Conservation (phyloP, 1,140 invertebrate genomes). For the Zophobas morio region DNA sequence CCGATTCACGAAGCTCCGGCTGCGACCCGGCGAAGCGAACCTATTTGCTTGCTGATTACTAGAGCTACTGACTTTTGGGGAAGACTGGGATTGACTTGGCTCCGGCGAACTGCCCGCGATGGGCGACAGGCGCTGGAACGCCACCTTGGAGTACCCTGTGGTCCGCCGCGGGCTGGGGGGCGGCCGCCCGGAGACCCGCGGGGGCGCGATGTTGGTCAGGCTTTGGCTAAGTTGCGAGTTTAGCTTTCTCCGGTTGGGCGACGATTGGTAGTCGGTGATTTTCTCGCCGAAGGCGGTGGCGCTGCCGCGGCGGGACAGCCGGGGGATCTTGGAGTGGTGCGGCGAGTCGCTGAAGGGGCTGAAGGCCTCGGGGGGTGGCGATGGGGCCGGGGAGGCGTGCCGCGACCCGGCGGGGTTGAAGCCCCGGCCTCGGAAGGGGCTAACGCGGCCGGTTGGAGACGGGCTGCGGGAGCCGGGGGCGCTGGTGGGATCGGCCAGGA, state of each 20-base stretch:
- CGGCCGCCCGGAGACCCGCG: constrained; percentile 47
- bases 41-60: constrained; percentile 52
- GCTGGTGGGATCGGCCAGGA: constrained; percentile 71
- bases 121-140: constrained; percentile 63
- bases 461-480: constrained; percentile 67
- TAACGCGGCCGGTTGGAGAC: constrained; percentile 69
- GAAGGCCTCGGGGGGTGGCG: constrained; percentile 59
- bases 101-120: constrained; percentile 66
- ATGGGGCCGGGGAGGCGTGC: constrained; percentile 62
- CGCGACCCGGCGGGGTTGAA: constrained; percentile 69
- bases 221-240: constrained; percentile 62
- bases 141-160: constrained; percentile 38
- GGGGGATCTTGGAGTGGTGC: constrained; percentile 57
- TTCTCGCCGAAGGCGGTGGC: constrained; percentile 58
- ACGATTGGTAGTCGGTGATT: constrained; percentile 47
- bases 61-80: constrained; percentile 60
- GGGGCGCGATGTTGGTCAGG: constrained; percentile 62
- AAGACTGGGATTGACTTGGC: constrained; percentile 65
- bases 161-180: constrained; percentile 56
- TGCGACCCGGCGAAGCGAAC: constrained; percentile 58
- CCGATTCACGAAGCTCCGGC: constrained; percentile 8
- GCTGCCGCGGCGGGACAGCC: constrained; percentile 54
- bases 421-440: constrained; percentile 73
- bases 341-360: constrained; percentile 23
- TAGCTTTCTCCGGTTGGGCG: constrained; percentile 48